Evolutionary conservation across 2,888 invertebrate species (phyloP), one percentile per base, ranked within the genome.

Genomic region (Hoplodrina ambigua): DNA sequence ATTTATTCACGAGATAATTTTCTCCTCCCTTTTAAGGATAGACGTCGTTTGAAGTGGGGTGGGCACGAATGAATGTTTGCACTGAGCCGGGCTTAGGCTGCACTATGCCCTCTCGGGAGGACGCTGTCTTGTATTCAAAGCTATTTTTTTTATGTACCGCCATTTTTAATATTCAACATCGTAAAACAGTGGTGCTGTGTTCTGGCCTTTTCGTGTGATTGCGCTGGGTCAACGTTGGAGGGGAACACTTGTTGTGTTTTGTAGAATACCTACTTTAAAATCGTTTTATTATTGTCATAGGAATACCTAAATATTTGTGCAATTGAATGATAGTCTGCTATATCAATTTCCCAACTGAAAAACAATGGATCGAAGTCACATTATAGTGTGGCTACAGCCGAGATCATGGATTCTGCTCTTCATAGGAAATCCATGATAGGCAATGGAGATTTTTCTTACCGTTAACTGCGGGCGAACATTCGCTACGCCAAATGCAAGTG

Each of bases 1-100:
- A 96, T 95, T 96, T 96, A 96, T 96, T 96, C 95, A 96, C 91
- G 93, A 94, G 95, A 96, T 95, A 96, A 95, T 96, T 95, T 95
- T 94, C 95, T 95, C 92, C 92, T 92, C 93, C 93, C 93, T 93
- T 92, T 90, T 90, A 92, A 92, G 90, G 90, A 90, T 88, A 92
- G 92, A 87, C 90, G 86, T 76, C 91, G 91, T 91, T 94, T 92
- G 90, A 91, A 93, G 92, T 90, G 87, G 92, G 92, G 93, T 86
- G 89, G 85, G 86, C 87, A 89, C 88, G 90, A 90, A 91, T 91
- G 90, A 91, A 92, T 94, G 94, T 94, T 95, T 94, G 92, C 89
- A 85, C 85, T 87, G 90, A 85, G 84, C 83, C 80, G 70, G 84
- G 85, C 85, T 86, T 86, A 86, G 84, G 81, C 84, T 85, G 75